Evolutionary conservation across 2,113 vertebrate genomes (phyloP), one percentile per base, ranked within the genome.

Genomic region (Corythornis vintsioides): DNA sequence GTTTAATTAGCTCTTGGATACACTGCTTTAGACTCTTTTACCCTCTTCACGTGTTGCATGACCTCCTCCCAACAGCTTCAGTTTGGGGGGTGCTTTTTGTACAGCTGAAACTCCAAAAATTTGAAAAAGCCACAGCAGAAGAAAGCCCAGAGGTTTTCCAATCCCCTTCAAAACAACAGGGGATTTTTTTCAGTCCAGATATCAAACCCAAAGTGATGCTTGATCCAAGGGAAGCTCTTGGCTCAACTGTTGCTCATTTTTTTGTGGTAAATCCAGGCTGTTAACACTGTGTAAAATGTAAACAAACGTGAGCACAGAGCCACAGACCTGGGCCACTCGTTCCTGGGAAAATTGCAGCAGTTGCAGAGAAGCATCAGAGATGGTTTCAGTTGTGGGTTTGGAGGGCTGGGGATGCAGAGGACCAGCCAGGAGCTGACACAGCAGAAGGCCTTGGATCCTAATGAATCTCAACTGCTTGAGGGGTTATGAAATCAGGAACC

Each of bases 41-140:
- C 38, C 7, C 0, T 0, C 10, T 77, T 42, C 0, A 2, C 20
- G 12, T 22, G 15, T 43, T 88, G 26, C 0, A 0, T 71, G 40
- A 74, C 38, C 38, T 76, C 20, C 35, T 75, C 40, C 45, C 26
- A 45, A 52, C 31, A 71, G 38, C 52, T 78, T 87, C 83, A 64
- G 42, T 25, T 73, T 47, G 5, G 6, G 40, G 7, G 3, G 14
- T 85, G 63, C 1, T 15, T 91, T 94, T 64, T 60, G 60, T 77
- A 40, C 38, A 63, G 47, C 28, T 73, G 47, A 73, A 73, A 73
- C 26, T 73, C 17, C 12, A 81, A 91, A 91, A 89, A 9, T 77
- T 79, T 73, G 21, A 71, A 88, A 83, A 50, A 91, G 47, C 20
- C 2, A 2, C 33, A 80, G 35, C 52, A 83, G 67, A 85, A 91